Conservation (phyloP, 2,797 vertebrate species). For the Rhadinocentrus ornatus region DNA sequence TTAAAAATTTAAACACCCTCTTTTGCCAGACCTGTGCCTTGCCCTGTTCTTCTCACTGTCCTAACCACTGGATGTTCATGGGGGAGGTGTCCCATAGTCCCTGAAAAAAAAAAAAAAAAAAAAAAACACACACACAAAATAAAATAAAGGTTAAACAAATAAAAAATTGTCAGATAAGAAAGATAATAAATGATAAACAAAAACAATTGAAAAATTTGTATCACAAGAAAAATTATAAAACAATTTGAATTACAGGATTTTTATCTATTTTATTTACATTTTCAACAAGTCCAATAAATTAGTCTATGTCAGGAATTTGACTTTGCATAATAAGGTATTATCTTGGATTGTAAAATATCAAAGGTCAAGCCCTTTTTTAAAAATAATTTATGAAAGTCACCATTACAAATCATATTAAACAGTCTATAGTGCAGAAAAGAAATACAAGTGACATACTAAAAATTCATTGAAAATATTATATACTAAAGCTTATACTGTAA, state of each 20-base stretch:
- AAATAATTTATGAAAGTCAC: slow-evolving; percentile 37
- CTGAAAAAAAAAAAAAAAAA: slow-evolving; percentile 7
- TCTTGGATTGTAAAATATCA: slow-evolving; percentile 37
- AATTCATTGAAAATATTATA: not conserved
- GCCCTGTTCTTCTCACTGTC: slow-evolving; percentile 40
- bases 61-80: slow-evolving; percentile 21
- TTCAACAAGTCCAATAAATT: not conserved
- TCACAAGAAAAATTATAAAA: not conserved
- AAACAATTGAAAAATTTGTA: not conserved
- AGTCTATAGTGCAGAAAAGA: slow-evolving; percentile 11
- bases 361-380: slow-evolving; percentile 9
- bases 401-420: slow-evolving; percentile 40
- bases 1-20: slow-evolving; percentile 75
- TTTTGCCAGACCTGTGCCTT: slow-evolving; percentile 48
- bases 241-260: not conserved
- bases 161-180: not conserved
- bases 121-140: not conserved
- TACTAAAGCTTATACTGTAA: slow-evolving; percentile 19
- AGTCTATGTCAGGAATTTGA: not conserved
- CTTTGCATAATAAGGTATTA: not conserved
- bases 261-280: not conserved
- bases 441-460: too few species aligned
- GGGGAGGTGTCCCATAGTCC: slow-evolving; percentile 18
- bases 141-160: not conserved
- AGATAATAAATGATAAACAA: not conserved